These are phyloP conservation scores for Drosophila crucigera DNA, from an alignment of 2,888 invertebrate species.

Conservation along the genomic window DNA sequence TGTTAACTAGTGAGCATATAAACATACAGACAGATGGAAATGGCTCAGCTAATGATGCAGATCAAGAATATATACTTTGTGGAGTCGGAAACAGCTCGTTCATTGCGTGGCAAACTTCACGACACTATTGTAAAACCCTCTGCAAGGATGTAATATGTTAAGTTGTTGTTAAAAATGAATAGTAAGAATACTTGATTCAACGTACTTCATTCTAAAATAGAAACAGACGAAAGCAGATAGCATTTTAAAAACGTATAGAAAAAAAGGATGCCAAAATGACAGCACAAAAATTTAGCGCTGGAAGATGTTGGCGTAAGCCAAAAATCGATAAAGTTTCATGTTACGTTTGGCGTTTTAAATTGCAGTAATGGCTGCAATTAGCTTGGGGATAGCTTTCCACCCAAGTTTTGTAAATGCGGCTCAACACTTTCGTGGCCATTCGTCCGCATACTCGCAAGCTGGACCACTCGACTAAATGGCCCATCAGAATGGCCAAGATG, in stretches of 20 bases:
- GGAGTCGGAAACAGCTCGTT: accelerated
- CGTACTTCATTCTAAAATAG: background rate
- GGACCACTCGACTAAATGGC: conserved; percentile 32
- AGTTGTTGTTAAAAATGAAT: background rate
- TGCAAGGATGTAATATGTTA: background rate
- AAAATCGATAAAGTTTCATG: conserved; percentile 53
- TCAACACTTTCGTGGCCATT: conserved; percentile 53
- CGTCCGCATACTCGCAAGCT: background rate
- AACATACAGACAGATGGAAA: background rate
- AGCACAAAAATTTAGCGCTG: background rate
- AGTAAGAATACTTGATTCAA: background rate
- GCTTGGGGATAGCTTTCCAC: conserved; percentile 49
- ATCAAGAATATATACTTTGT: background rate
- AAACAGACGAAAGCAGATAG: background rate
- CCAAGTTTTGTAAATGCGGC: conserved; percentile 61
- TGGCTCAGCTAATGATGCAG: background rate
- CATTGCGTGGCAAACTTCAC: background rate
- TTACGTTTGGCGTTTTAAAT: conserved; percentile 48
- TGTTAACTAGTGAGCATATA: background rate
- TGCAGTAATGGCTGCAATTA: conserved; percentile 61
- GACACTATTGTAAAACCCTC: background rate
- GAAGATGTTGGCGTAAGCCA: conserved; percentile 29
- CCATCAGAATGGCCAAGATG: conserved; percentile 30
- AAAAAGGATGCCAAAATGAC: background rate
- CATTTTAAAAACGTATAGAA: background rate